Conservation (phyloP, 2,797 vertebrate genomes). For the Peromyscus aztecus region DNA sequence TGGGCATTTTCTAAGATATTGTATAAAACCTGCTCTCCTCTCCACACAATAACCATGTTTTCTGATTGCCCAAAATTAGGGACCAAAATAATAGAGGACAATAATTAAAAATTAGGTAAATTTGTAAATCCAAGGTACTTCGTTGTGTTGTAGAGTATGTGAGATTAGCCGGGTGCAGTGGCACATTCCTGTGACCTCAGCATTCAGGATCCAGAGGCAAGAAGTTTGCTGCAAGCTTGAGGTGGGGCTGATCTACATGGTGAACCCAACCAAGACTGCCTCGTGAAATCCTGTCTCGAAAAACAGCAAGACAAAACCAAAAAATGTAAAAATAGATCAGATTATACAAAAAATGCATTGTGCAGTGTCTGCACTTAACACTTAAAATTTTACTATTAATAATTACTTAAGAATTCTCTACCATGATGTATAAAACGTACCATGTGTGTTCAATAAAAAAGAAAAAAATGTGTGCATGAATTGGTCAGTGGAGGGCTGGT, state of each 20-base stretch:
- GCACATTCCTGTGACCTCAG: neutral
- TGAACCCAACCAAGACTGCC: neutral
- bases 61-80: neutral
- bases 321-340: neutral
- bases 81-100: neutral
- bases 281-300: neutral
- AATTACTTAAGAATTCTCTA: neutral
- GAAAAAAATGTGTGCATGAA: neutral
- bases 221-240: neutral
- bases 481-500: neutral
- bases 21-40: neutral
- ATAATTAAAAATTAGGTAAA: constrained; percentile 2
- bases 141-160: neutral
- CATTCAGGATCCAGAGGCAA: neutral
- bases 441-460: neutral
- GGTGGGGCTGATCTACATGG: no score
- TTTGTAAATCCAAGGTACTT: neutral
- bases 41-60: neutral
- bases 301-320: neutral
- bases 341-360: neutral
- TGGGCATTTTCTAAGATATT: neutral
- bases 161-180: neutral
- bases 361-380: neutral
- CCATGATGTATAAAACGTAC: neutral
- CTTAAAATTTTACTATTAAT: neutral